Base-by-base conservation (phyloP, 1,140 invertebrate species). In the Amphibalanus amphitrite region DNA sequence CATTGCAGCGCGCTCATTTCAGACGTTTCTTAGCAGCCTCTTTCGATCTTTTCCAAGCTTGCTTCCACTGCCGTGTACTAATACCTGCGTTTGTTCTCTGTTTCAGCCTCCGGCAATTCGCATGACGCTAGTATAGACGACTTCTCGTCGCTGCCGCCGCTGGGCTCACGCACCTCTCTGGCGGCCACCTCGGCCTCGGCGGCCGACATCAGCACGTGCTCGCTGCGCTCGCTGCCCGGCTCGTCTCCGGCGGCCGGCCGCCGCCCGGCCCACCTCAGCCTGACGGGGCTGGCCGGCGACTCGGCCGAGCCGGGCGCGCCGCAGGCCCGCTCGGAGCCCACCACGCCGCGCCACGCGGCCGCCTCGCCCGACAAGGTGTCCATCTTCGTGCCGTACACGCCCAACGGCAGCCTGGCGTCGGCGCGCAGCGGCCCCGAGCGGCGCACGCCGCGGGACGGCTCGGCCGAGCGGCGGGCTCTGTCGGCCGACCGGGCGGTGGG, bases 101-200 rank as follows among this genome's bases (percentile, higher is more conserved):
- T 59, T 59, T 8, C 47, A 59, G 47, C 47, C 47, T 59, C 47
- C 13, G 47, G 47, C 13, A 59, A 59, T 59, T 59, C 47, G 47
- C 47, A 59, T 59, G 47, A 59, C 47, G 47, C 47, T 59, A 59
- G 47, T 59, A 59, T 59, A 59, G 47, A 59, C 47, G 47, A 59
- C 47, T 59, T 59, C 47, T 59, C 47, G 47, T 59, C 47, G 47
- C 47, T 59, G 47, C 47, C 47, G 47, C 13, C 47, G 17, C 47
- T 59, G 47, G 47, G 47, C 13, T 59, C 47, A 1, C 47, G 47
- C 6, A 59, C 47, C 47, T 59, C 47, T 1, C 47, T 59, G 47
- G 47, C 47, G 47, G 47, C 47, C 17, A 59, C 47, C 13, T 59
- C 47, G 17, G 47, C 47, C 1, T 59, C 47, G 17, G 47, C 47